Base-by-base conservation (phyloP, 2,888 invertebrate genomes). In the Eupithecia exiguata region DNA sequence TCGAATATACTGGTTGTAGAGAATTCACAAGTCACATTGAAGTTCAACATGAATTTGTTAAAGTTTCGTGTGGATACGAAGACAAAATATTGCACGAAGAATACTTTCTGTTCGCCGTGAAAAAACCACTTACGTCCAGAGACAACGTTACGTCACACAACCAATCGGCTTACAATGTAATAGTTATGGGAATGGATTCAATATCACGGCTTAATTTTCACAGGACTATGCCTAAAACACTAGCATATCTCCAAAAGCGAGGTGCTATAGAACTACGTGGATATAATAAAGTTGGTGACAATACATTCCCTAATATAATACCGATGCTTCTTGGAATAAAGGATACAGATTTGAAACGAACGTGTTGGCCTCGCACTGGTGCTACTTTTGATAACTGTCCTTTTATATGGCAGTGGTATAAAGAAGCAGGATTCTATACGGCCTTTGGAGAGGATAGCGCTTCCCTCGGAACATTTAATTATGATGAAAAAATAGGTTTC, bases 201-300 rank as follows among this genome's bases (percentile, higher is more conserved):
- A 95, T 98, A 38, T 98, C 98, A 0, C 95, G 98, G 80, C 92
- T 98, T 77, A 98, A 98, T 89, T 97, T 98, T 81, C 96, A 97
- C 78, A 95, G 98, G 65, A 97, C 97, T 82, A 97, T 98, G 97
- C 97, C 97, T 0, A 95, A 95, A 83, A 97, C 97, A 0, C 90
- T 95, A 25, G 87, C 93, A 3, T 95, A 95, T 80, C 91, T 98
- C 69, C 92, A 95, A 74, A 89, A 95, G 21, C 91, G 97, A 76
- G 95, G 95, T 18, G 96, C 96, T 58, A 95, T 97, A 69, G 98
- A 98, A 86, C 94, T 99, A 86, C 89, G 97, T 79, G 99, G 99
- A 7, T 98, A 98, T 89, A 98, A 97, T 87, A 99, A 99, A 95
- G 97, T 99, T 12, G 99, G 96, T 5, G 99, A 99, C 89, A 99